Evolutionary conservation across 2,888 invertebrate genomes (phyloP), one percentile per base, ranked within the genome.

Genomic region (Drosophila paracracens): DNA sequence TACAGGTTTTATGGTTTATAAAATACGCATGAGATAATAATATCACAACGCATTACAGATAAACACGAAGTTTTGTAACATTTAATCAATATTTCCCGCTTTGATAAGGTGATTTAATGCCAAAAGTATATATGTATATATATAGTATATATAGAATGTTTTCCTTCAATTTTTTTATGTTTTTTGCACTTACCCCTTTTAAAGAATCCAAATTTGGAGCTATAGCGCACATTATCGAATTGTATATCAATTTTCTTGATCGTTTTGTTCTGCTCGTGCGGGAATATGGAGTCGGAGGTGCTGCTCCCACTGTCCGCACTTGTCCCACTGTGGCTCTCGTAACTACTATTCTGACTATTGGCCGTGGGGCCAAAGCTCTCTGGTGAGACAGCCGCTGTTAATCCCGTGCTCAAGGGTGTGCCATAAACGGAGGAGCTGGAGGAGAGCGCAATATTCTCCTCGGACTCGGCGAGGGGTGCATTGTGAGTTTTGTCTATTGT

Each of bases 161-260:
- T n/a, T 21, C 11, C 43, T 11, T 11, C 11, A 43, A n/a, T n/a
- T 43, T 18, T 5, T 21, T 21, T 8, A 2, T 33, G 10, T n/a
- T 48, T 16, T 10, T 50, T 31, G 8, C 16, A 62, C 91, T 85
- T 63, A 93, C 93, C 91, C 81, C 87, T 88, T 68, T 83, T 91
- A 38, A 93, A 86, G 66, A 92, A 81, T 36, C 93, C 93, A 43
- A 88, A 80, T 61, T 83, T 91, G 7, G 75, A 83, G 63, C 85
- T 87, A 67, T 89, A 92, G 10, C 79, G 75, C 43, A 93, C 82
- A 78, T 93, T 91, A 11, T 92, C 86, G 74, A 93, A 93, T 33
- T 90, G 90, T 36, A 93, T 91, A 67, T 92, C 88, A 36, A 93
- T 71, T 62, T 85, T 88, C 65, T 92, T 91, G 60, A 87, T 82